Percentiles rank a stretch among this genome's conserved stretches.
Evolutionary conservation across 2,797 vertebrate species (phyloP).

Genomic region (Tangara arthus): DNA sequence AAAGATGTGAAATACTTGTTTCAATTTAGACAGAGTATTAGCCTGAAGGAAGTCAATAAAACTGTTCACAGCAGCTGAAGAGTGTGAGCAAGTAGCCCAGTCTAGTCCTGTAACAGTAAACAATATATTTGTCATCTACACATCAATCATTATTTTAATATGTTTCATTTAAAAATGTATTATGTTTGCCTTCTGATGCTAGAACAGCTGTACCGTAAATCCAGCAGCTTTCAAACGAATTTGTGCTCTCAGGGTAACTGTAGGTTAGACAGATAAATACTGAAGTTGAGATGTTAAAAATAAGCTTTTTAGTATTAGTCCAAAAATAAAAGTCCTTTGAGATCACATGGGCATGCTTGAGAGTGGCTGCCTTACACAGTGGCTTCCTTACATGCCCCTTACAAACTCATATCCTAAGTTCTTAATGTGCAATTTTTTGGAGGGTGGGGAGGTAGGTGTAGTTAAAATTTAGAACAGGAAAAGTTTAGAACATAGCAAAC

Average conservation of each 20-base stretch:
- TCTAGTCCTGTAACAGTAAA: not conserved
- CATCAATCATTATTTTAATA: not conserved
- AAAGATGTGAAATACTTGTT: not conserved
- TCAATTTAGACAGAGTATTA: not conserved
- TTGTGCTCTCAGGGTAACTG: not conserved
- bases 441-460: rapidly evolving
- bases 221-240: not conserved
- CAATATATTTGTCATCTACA: not conserved
- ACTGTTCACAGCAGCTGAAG: not conserved
- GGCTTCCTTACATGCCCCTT: not conserved
- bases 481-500: not conserved
- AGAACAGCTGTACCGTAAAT: not conserved
- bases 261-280: not conserved
- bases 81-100: not conserved
- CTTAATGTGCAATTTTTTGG: not conserved
- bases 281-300: not conserved
- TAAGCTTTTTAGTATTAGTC: not conserved
- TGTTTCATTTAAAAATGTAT: not conserved
- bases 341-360: not conserved
- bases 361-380: not conserved
- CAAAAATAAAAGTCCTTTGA: not conserved
- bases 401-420: not conserved
- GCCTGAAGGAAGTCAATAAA: not conserved
- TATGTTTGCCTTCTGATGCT: not conserved
- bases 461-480: not conserved